A percentile compares a stretch with the other conserved stretches of the same genome.
Conservation (phyloP, 2,113 vertebrate species). For the Guaruba guarouba region DNA sequence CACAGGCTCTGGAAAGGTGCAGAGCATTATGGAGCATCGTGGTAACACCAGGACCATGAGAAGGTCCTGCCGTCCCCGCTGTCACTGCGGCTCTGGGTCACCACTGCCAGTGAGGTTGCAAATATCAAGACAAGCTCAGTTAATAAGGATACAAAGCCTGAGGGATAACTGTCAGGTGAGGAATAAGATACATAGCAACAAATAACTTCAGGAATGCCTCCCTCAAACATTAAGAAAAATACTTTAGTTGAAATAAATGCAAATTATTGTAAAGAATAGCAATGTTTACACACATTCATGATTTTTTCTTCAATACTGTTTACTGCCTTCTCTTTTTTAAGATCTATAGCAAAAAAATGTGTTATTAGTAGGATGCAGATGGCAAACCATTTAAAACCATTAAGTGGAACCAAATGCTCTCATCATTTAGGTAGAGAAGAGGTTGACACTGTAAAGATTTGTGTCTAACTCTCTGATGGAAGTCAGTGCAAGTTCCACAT, state of each 20-base stretch:
- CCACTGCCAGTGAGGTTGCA: accelerated
- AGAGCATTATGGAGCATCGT: accelerated
- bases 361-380: neutral
- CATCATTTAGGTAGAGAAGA: neutral
- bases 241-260: accelerated
- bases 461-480: neutral
- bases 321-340: neutral
- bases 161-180: neutral
- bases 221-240: neutral
- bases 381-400: neutral
- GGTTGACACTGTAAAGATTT: neutral
- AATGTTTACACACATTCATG: neutral
- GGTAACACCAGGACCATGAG: neutral
- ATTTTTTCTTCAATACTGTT: neutral
- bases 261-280: neutral
- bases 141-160: neutral
- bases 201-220: neutral
- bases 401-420: neutral
- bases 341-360: neutral
- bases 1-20: neutral
- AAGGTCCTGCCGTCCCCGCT: neutral
- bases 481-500: neutral
- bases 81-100: neutral
- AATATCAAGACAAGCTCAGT: neutral
- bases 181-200: neutral